Conservation (phyloP, 2,888 invertebrate species). For the Podotricha telesiphe region DNA sequence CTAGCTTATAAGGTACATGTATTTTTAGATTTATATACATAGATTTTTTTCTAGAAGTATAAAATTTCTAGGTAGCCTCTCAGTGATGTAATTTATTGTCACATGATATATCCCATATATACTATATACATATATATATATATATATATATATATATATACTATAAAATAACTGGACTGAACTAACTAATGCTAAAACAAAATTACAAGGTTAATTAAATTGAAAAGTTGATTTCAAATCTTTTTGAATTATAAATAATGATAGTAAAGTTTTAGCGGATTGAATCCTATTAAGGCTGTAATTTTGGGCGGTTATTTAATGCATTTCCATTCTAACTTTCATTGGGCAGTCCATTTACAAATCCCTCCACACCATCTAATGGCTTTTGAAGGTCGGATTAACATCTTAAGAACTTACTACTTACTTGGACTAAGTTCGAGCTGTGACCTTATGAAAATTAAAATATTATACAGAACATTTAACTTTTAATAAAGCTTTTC, state of each 20-base stretch:
- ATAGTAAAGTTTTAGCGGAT: not conserved
- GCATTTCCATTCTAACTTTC: slow-evolving; percentile 42
- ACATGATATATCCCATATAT: too few species aligned
- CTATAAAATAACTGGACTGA: too few species aligned
- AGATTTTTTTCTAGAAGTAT: too few species aligned
- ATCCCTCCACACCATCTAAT: slow-evolving; percentile 52
- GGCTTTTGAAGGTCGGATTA: slow-evolving; percentile 58
- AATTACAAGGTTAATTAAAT: not conserved
- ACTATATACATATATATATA: too few species aligned
- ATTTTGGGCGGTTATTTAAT: slow-evolving; percentile 41
- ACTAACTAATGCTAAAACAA: too few species aligned
- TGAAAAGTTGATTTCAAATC: not conserved
- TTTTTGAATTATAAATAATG: slow-evolving; percentile 6
- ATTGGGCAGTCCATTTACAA: slow-evolving; percentile 52
- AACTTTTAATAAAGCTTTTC: not conserved
- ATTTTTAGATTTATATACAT: too few species aligned
- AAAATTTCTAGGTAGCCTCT: too few species aligned
- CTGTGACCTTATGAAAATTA: slow-evolving; percentile 43
- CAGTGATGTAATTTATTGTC: too few species aligned
- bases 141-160: too few species aligned
- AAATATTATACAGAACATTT: not conserved
- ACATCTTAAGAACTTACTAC: slow-evolving; percentile 58
- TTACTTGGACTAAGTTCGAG: slow-evolving; percentile 58
- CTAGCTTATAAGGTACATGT: slow-evolving; percentile 5
- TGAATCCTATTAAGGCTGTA: not conserved